Evolutionary conservation across 2,888 invertebrate species (phyloP).

Genomic region (Melanophora roralis): DNA sequence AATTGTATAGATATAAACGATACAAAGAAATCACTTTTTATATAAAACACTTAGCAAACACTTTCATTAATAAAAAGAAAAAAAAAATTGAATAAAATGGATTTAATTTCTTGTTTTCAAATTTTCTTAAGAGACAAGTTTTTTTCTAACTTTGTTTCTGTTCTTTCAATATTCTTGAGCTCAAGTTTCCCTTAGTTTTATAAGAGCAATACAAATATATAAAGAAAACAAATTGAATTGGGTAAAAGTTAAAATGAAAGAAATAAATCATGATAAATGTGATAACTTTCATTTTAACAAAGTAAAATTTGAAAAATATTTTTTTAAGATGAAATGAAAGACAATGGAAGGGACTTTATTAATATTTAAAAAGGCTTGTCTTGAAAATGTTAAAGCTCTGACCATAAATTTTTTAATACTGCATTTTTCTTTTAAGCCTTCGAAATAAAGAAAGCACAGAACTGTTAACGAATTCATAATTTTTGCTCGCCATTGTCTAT

Average conservation of each 20-base stretch:
- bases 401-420: no score
- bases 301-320: no score
- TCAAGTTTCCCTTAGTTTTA: slow-evolving; percentile 16
- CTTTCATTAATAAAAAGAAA: not conserved
- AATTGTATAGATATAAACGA: not conserved
- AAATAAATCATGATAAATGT: not conserved
- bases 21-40: not conserved
- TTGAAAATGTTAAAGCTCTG: no score
- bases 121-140: not conserved
- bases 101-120: not conserved
- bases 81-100: not conserved
- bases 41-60: not conserved
- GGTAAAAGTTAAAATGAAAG: not conserved
- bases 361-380: no score
- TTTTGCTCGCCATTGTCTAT: no score
- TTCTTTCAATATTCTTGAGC: not conserved
- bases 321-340: no score
- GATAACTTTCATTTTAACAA: not conserved
- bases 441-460: no score
- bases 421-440: no score
- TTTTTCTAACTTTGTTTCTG: not conserved
- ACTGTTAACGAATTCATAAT: no score
- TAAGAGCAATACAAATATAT: not conserved
- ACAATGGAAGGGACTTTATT: no score
- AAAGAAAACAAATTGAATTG: not conserved